Evolutionary conservation across 2,888 invertebrate genomes (phyloP).

Genomic region (Cepaea hortensis): DNA sequence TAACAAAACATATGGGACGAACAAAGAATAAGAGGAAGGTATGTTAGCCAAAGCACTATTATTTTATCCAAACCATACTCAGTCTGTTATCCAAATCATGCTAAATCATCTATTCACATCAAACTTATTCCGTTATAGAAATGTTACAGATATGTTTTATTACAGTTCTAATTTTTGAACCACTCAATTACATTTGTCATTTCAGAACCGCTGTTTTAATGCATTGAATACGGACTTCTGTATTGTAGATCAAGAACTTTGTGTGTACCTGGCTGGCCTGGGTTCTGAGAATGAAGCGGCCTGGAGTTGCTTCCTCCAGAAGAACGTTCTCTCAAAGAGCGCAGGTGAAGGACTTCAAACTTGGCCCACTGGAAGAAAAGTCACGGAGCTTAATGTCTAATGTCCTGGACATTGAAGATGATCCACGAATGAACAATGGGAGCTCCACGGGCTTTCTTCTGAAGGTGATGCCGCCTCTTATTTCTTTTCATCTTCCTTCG

Average conservation of each 20-base stretch:
- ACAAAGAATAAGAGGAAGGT: no score
- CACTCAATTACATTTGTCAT: no score
- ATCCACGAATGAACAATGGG: constrained; percentile 78
- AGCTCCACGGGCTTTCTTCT: constrained; percentile 56
- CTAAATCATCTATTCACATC: no score
- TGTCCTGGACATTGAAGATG: constrained; percentile 97
- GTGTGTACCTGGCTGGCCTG: constrained; percentile 98
- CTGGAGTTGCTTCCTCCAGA: constrained; percentile 83
- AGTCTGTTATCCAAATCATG: no score
- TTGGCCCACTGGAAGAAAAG: constrained; percentile 92
- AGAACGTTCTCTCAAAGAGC: constrained; percentile 93
- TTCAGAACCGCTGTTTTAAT: no score
- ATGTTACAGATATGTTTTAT: no score
- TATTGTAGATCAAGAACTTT: constrained; percentile 85
- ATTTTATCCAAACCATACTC: no score
- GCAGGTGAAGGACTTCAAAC: constrained; percentile 89
- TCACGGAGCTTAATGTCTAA: constrained; percentile 96
- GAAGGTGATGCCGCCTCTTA: constrained; percentile 37
- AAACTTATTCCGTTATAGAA: no score
- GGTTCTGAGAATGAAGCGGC: constrained; percentile 95
- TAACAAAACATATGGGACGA: no score
- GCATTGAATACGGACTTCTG: no score
- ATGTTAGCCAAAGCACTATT: no score
- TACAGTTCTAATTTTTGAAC: no score
- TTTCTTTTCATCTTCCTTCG: background rate